These are phyloP conservation scores for Coenonympha arcania DNA, from an alignment of 2,888 invertebrate species.

Conservation along the genomic window DNA sequence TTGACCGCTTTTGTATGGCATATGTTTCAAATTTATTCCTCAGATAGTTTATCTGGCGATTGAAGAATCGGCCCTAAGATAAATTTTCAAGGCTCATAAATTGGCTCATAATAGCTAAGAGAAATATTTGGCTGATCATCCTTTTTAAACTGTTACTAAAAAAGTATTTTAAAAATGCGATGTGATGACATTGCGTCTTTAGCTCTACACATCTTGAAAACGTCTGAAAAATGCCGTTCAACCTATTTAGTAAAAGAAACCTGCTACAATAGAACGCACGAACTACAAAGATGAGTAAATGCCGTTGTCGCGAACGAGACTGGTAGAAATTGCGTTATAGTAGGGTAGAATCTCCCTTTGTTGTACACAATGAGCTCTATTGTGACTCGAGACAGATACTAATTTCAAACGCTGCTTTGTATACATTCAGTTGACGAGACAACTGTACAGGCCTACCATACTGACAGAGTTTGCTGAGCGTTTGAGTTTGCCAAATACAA, in stretches of 20 bases:
- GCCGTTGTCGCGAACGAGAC: constrained; percentile 40
- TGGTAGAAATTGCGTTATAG: constrained; percentile 48
- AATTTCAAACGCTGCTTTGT: constrained; percentile 51
- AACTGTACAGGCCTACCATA: constrained; percentile 8
- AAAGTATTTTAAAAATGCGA: too few relatives aligned
- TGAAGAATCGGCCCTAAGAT: too few relatives aligned
- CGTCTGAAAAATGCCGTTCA: background rate
- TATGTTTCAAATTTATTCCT: too few relatives aligned
- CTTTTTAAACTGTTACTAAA: too few relatives aligned
- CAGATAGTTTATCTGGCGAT: too few relatives aligned
- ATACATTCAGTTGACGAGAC: constrained; percentile 37
- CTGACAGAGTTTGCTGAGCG: background rate
- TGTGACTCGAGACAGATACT: constrained; percentile 57
- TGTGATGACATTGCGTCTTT: background rate
- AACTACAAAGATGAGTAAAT: constrained; percentile 41
- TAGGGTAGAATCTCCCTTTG: constrained; percentile 47
- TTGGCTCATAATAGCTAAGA: too few relatives aligned
- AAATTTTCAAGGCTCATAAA: too few relatives aligned
- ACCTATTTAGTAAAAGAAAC: constrained; percentile 31
- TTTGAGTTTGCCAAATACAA: background rate
- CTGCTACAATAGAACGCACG: constrained; percentile 38
- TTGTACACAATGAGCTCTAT: constrained; percentile 46
- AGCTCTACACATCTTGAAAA: background rate
- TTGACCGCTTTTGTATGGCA: too few relatives aligned
- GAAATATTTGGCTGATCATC: too few relatives aligned